These are phyloP conservation scores for Drosophila bifasciata DNA, from an alignment of 1,140 invertebrate genomes.

Conservation along the genomic window DNA sequence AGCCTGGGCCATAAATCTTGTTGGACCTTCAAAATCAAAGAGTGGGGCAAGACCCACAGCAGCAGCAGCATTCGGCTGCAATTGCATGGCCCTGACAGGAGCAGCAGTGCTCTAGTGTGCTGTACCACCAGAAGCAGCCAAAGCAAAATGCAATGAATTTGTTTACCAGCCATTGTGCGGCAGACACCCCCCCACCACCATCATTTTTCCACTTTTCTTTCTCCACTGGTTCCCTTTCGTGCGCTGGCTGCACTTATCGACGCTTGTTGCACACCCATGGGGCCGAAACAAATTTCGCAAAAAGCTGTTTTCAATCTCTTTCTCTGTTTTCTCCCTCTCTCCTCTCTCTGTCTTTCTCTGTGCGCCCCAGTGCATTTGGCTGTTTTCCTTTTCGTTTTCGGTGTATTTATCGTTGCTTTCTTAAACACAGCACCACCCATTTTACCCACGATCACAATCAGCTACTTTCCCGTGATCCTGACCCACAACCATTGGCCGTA, in stretches of 20 bases:
- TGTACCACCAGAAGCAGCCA: conserved; percentile 4
- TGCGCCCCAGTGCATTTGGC: conserved; percentile 19
- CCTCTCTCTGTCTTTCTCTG: background rate
- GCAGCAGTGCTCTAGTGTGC: background rate
- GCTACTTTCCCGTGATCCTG: background rate
- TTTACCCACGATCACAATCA: background rate
- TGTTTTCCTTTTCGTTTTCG: conserved; percentile 34
- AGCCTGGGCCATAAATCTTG: conserved; percentile 51
- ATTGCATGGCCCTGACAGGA: conserved; percentile 27
- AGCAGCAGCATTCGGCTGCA: background rate
- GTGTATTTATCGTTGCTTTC: conserved; percentile 40
- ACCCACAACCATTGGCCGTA: conserved; percentile 31
- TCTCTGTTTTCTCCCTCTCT: background rate
- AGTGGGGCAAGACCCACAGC: background rate
- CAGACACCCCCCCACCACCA: background rate
- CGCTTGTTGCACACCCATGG: conserved; percentile 52
- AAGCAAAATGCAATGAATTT: conserved; percentile 40
- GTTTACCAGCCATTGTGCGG: conserved; percentile 35
- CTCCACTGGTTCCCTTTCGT: background rate
- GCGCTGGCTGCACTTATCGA: conserved; percentile 39
- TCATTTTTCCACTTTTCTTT: background rate
- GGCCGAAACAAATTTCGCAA: conserved; percentile 37
- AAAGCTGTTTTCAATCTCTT: conserved; percentile 55
- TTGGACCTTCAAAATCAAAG: conserved; percentile 37
- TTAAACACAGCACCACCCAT: background rate